A percentile compares a stretch with the other conserved stretches of the same genome.
Conservation (phyloP, 2,888 invertebrate species). For the Augiades crinisus region DNA sequence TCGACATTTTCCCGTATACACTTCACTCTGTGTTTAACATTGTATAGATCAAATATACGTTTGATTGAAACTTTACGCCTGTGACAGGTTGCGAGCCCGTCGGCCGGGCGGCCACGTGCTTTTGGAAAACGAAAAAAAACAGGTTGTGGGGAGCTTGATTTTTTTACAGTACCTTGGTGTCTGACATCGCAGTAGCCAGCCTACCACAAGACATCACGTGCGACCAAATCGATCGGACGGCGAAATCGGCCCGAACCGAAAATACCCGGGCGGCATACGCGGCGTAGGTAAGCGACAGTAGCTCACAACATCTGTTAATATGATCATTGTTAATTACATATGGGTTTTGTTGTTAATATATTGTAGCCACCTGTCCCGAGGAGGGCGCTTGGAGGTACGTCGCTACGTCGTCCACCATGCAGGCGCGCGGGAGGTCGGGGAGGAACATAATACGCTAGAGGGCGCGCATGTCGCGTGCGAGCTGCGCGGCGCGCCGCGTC, state of each 20-base stretch:
- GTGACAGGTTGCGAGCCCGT: constrained; percentile 10
- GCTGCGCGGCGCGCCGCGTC: constrained; percentile 78
- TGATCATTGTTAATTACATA: constrained; percentile 82
- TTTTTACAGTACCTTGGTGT: constrained; percentile 41
- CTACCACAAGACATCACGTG: constrained; percentile 57
- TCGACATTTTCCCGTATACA: constrained; percentile 23
- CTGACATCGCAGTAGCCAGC: constrained; percentile 43
- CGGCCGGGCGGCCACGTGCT: constrained; percentile 35
- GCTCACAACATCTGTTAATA: constrained; percentile 82
- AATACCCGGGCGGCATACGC: constrained; percentile 79
- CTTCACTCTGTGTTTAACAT: constrained; percentile 25
- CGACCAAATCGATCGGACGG: constrained; percentile 55
- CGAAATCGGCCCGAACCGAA: constrained; percentile 66
- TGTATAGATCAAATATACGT: background rate
- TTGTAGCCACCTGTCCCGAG: constrained; percentile 93
- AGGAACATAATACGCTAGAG: constrained; percentile 89
- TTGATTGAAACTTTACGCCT: background rate
- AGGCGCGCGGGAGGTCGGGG: constrained; percentile 96
- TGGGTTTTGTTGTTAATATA: constrained; percentile 79
- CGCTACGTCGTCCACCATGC: constrained; percentile 98
- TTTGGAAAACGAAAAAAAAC: constrained; percentile 13
- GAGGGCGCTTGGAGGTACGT: constrained; percentile 97
- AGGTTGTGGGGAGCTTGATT: constrained; percentile 17
- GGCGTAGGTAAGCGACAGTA: constrained; percentile 73
- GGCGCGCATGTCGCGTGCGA: constrained; percentile 74